Evolutionary conservation across 2,113 vertebrate genomes (phyloP).

Genomic region (Ranitomeya variabilis): DNA sequence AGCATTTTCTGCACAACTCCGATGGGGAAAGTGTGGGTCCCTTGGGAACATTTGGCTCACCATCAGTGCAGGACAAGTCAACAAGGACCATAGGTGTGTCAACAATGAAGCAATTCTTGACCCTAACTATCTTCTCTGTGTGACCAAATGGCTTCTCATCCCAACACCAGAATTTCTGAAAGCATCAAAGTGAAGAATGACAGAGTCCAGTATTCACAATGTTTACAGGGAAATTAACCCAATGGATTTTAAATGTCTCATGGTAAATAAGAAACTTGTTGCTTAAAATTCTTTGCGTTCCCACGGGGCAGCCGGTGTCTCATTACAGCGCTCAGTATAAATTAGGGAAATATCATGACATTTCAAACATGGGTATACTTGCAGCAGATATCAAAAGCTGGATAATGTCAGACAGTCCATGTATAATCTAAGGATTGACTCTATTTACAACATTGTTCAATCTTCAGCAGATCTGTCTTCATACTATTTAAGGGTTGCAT

Average conservation of each 20-base stretch:
- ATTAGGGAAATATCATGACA: constrained; percentile 42
- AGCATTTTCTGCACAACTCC: too few relatives aligned
- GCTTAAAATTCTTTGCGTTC: constrained; percentile 18
- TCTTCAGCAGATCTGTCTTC: neutral
- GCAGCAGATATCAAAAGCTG: constrained; percentile 10
- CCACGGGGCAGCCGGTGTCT: constrained; percentile 13
- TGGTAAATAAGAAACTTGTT: constrained; percentile 18
- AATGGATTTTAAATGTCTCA: constrained; percentile 5
- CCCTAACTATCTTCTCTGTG: neutral
- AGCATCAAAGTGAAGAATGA: constrained; percentile 26
- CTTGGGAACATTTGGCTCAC: too few relatives aligned
- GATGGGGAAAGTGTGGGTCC: too few relatives aligned
- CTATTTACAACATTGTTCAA: neutral
- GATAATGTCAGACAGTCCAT: constrained; percentile 1
- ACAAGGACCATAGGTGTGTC: too few relatives aligned
- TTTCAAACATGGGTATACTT: constrained; percentile 17
- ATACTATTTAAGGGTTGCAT: neutral
- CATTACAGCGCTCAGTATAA: neutral
- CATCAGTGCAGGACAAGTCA: too few relatives aligned
- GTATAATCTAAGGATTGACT: neutral
- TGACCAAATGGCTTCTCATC: neutral
- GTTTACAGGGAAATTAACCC: constrained; percentile 31
- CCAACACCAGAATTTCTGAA: neutral
- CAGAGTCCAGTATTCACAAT: constrained; percentile 1
- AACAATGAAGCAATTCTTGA: too few relatives aligned